These are phyloP conservation scores for Polyommatus icarus DNA, from an alignment of 2,888 invertebrate genomes.

Conservation along the genomic window DNA sequence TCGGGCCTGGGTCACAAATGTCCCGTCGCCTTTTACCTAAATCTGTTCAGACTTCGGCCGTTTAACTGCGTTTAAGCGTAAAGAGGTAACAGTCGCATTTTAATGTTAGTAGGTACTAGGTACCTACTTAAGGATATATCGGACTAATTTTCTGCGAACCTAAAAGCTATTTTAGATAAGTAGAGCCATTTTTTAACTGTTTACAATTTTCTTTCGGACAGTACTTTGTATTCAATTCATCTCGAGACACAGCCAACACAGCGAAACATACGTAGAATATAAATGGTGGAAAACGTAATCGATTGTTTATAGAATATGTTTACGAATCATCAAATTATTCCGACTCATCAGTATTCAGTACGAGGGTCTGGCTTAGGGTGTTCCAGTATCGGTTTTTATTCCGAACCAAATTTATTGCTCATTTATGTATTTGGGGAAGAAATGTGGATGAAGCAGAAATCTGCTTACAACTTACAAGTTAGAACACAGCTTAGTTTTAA, in stretches of 20 bases:
- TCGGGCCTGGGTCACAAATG: no score
- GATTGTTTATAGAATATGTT: slow-evolving; percentile 33
- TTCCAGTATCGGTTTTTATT: slow-evolving; percentile 25
- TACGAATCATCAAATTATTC: slow-evolving; percentile 34
- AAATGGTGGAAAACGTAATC: slow-evolving; percentile 21
- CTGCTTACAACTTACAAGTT: background rate
- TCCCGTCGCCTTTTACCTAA: no score
- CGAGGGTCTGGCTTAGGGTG: slow-evolving; percentile 3
- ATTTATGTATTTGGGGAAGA: slow-evolving; percentile 21
- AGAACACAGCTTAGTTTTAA: no score
- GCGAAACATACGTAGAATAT: slow-evolving; percentile 21
- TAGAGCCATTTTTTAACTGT: no score
- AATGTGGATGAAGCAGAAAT: background rate
- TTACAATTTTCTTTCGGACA: background rate
- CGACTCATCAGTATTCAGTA: slow-evolving; percentile 31
- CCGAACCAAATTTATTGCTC: slow-evolving; percentile 12
- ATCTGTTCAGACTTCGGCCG: no score
- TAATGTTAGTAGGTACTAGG: no score
- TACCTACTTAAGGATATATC: no score
- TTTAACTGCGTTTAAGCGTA: no score
- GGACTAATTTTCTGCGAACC: no score
- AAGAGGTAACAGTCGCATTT: no score
- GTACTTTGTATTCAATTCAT: slow-evolving; percentile 7
- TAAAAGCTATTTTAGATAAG: no score
- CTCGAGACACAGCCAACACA: background rate